Conservation (phyloP, 2,113 vertebrate genomes). For the Colius striatus region DNA sequence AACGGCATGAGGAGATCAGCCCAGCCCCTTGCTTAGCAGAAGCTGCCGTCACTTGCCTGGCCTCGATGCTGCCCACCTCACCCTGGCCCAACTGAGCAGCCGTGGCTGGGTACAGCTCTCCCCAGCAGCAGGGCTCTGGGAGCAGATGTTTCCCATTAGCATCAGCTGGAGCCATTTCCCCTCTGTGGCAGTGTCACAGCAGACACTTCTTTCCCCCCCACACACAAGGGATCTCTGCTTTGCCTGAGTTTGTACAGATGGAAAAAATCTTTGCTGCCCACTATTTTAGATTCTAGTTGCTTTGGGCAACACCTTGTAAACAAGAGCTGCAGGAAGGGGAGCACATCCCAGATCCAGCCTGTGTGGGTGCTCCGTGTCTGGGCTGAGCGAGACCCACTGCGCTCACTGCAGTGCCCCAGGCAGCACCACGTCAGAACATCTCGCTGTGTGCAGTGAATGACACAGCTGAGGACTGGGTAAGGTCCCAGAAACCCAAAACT, state of each 20-base stretch:
- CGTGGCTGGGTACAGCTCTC: accelerated
- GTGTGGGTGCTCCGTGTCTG: accelerated
- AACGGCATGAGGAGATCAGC: background rate
- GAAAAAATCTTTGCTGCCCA: accelerated
- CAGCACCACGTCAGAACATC: background rate
- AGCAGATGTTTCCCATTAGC: background rate
- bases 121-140: background rate
- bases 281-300: accelerated
- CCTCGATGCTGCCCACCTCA: accelerated
- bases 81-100: background rate
- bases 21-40: background rate
- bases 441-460: background rate
- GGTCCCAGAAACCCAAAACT: background rate
- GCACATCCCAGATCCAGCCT: background rate
- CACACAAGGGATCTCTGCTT: accelerated
- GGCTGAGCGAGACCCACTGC: background rate
- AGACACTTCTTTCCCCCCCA: accelerated
- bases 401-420: background rate
- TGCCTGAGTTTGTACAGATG: background rate
- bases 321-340: background rate
- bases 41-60: background rate
- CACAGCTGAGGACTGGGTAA: background rate
- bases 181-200: accelerated
- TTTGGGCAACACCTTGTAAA: background rate
- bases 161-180: background rate